These are phyloP conservation scores for Loris lydekkerianus DNA, from an alignment of 2,797 vertebrate genomes.

Conservation along the genomic window DNA sequence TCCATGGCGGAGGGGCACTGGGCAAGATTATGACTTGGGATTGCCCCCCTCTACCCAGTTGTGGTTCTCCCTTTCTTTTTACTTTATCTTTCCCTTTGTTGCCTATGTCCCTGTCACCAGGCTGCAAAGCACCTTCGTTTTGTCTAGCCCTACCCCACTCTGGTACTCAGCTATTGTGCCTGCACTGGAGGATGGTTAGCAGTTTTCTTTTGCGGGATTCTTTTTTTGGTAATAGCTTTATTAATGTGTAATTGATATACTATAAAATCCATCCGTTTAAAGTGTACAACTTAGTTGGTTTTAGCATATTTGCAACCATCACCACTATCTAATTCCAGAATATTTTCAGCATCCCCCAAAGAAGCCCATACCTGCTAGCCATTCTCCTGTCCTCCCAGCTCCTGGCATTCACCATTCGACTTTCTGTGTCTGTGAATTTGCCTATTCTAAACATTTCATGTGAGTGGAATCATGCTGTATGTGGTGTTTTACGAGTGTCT, in stretches of 20 bases:
- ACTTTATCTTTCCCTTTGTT: slow-evolving; percentile 27
- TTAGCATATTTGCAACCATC: not conserved
- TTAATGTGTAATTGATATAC: not conserved
- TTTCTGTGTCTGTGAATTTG: slow-evolving; percentile 56
- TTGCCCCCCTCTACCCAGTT: not conserved
- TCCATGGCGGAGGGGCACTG: not conserved
- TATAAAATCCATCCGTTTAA: slow-evolving; percentile 26
- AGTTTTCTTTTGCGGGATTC: not conserved
- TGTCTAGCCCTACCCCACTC: not conserved
- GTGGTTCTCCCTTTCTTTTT: slow-evolving; percentile 2
- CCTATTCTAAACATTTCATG: not conserved
- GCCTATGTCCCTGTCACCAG: slow-evolving; percentile 18
- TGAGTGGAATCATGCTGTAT: not conserved
- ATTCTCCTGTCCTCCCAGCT: not conserved
- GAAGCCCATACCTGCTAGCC: not conserved
- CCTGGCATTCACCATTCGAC: not conserved
- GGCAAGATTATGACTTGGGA: not conserved
- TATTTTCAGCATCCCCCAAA: slow-evolving; percentile 47
- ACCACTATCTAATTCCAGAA: slow-evolving; percentile 11
- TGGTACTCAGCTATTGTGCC: not conserved
- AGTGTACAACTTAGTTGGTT: not conserved
- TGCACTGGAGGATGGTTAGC: not conserved
- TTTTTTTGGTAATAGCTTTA: not conserved
- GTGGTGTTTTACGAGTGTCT: slow-evolving; percentile 26
- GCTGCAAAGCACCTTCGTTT: slow-evolving; percentile 14